phyloP scores from a whole-genome alignment of 2,797 vertebrate species.

The Emys orbicularis region DNA sequence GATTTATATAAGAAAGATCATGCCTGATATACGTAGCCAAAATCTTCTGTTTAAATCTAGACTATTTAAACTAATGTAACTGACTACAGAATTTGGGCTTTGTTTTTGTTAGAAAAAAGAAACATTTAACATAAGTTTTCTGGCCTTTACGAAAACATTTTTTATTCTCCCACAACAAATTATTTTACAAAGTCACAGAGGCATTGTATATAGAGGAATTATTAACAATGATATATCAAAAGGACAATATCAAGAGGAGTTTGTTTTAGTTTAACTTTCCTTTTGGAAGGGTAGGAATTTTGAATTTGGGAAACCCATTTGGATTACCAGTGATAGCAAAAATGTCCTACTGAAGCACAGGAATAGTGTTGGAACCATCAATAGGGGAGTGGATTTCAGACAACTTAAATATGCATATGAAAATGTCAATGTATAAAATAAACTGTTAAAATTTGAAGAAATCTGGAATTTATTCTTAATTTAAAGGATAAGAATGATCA shows the following conservation, averaged over 20 bases:
- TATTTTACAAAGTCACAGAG: not conserved
- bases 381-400: not conserved
- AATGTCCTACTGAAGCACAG: not conserved
- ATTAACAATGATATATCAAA: not conserved
- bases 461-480: not conserved
- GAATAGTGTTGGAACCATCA: not conserved
- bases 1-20: not conserved
- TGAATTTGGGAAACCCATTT: not conserved
- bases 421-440: not conserved
- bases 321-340: not conserved
- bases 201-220: not conserved
- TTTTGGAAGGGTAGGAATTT: not conserved
- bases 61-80: not conserved
- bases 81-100: not conserved
- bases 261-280: not conserved
- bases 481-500: not conserved
- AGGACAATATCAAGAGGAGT: not conserved
- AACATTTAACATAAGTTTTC: not conserved
- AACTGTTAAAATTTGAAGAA: not conserved
- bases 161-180: not conserved
- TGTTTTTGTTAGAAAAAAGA: not conserved
- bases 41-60: not conserved
- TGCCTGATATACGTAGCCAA: not conserved
- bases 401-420: not conserved
- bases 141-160: not conserved